Percentiles rank a stretch among this genome's conserved stretches.
Evolutionary conservation across 2,888 invertebrate species (phyloP).

Genomic region (Prosapia bicincta): DNA sequence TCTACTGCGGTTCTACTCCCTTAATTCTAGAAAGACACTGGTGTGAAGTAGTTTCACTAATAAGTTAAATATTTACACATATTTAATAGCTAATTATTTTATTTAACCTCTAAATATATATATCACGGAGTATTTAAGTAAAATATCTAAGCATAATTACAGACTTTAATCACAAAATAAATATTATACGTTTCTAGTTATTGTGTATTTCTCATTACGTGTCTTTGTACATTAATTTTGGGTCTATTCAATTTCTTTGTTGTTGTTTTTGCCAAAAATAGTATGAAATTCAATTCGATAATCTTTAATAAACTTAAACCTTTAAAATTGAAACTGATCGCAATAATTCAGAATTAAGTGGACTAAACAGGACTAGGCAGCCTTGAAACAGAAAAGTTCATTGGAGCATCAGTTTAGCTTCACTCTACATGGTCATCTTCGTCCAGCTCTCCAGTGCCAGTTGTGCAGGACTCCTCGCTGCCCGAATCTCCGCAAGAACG

Average conservation of each 20-base stretch:
- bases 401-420: neutral
- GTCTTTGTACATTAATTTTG: neutral
- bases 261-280: too few species aligned
- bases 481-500: slow-evolving; percentile 38
- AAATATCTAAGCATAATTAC: neutral
- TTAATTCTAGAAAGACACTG: neutral
- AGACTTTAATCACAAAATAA: neutral
- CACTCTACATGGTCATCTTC: slow-evolving; percentile 35
- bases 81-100: neutral
- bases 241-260: too few species aligned
- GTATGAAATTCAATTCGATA: too few species aligned
- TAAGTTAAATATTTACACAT: neutral
- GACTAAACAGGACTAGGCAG: too few species aligned
- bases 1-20: too few species aligned
- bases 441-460: slow-evolving; percentile 34
- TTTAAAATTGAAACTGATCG: too few species aligned
- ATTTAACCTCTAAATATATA: neutral
- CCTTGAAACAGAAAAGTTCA: too few species aligned
- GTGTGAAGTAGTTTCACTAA: neutral
- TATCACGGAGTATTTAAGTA: neutral
- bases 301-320: too few species aligned
- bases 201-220: neutral
- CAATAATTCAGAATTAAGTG: too few species aligned
- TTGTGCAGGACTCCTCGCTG: slow-evolving; percentile 36
- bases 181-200: neutral